Evolutionary conservation across 2,113 vertebrate species (phyloP).

Genomic region (Xerus inauris): DNA sequence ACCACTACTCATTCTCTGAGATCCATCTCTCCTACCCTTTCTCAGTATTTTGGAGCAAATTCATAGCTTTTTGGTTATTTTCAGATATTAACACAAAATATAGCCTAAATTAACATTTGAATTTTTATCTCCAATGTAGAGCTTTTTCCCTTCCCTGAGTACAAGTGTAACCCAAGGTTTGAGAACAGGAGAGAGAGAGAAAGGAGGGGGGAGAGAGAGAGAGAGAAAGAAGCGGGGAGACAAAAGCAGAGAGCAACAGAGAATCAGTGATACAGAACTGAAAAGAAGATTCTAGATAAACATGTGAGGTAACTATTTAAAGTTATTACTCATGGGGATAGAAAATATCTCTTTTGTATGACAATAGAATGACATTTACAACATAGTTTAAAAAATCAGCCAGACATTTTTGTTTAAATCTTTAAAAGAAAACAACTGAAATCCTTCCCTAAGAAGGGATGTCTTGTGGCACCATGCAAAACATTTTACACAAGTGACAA

Average conservation of each 20-base stretch:
- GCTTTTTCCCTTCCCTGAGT: neutral
- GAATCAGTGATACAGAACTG: no score
- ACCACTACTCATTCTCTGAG: neutral
- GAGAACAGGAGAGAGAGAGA: neutral
- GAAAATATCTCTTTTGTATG: neutral
- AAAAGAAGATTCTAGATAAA: neutral
- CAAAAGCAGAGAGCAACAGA: neutral
- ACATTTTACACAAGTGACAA: neutral
- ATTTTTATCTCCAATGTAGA: neutral
- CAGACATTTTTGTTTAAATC: neutral
- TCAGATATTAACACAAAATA: neutral
- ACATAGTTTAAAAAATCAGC: neutral
- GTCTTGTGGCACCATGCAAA: neutral
- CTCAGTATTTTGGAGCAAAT: neutral
- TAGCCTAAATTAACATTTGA: neutral
- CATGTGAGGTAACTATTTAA: neutral
- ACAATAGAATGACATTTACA: neutral
- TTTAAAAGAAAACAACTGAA: constrained; percentile 7
- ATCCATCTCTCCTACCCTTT: neutral
- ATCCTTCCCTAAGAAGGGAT: neutral
- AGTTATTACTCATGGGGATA: neutral
- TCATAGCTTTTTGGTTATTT: neutral
- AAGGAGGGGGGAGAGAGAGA: neutral
- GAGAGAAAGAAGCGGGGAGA: neutral
- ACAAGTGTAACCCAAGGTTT: neutral